phyloP scores from a whole-genome alignment of 1,140 invertebrate genomes.

The Drosophila carrolli region DNA sequence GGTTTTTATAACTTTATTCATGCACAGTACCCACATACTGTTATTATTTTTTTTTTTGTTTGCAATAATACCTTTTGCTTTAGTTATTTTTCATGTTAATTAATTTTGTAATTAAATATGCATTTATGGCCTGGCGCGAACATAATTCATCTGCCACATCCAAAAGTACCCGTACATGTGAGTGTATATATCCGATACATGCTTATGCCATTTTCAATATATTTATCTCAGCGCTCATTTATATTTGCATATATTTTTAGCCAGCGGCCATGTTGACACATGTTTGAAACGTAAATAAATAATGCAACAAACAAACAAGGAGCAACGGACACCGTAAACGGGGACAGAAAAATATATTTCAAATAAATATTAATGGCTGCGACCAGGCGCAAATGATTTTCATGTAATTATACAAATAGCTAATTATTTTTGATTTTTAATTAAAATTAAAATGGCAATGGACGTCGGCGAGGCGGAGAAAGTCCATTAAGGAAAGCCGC shows the following conservation, averaged over 20 bases:
- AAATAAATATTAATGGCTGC: slow-evolving; percentile 78
- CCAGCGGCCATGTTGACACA: slow-evolving; percentile 75
- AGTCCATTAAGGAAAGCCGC: slow-evolving; percentile 38
- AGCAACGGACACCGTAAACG: slow-evolving; percentile 1
- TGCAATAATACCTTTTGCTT: slow-evolving; percentile 27
- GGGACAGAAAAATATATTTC: slow-evolving; percentile 31
- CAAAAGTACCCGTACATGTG: slow-evolving; percentile 23
- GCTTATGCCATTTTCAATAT: slow-evolving; percentile 71
- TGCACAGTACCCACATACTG: too few relatives aligned
- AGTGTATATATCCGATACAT: slow-evolving; percentile 40
- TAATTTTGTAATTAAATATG: slow-evolving; percentile 82
- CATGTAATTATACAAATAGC: slow-evolving; percentile 76
- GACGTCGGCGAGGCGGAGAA: slow-evolving; percentile 39
- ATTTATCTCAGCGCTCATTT: slow-evolving; percentile 66
- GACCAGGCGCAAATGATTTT: slow-evolving; percentile 69
- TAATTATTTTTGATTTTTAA: slow-evolving; percentile 76
- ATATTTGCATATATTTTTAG: slow-evolving; percentile 69
- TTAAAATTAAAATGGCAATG: slow-evolving; percentile 64
- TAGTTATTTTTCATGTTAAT: slow-evolving; percentile 77
- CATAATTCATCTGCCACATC: slow-evolving; percentile 60
- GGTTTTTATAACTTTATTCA: slow-evolving; percentile 37
- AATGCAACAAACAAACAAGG: slow-evolving; percentile 58
- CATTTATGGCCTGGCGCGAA: slow-evolving; percentile 67
- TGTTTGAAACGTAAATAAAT: slow-evolving; percentile 83
- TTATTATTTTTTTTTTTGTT: slow-evolving; percentile 9